Conservation (phyloP, 1,140 invertebrate species). For the Dendrolimus kikuchii region DNA sequence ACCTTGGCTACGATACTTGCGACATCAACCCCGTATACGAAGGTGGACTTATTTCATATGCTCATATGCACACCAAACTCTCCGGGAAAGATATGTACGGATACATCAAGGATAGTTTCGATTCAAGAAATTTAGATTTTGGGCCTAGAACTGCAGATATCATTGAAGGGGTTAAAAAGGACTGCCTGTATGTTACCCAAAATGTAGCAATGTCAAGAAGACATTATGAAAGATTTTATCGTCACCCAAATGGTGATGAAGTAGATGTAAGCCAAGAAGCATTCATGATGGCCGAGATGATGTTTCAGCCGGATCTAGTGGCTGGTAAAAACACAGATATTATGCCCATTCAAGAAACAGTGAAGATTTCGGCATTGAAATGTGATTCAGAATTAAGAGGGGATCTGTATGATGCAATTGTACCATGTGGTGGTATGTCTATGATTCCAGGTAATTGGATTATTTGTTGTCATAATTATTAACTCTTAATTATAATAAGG, state of each 20-base stretch:
- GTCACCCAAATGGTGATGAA: constrained; percentile 27
- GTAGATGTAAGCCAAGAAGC: constrained; percentile 38
- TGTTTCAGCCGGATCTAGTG: constrained; percentile 42
- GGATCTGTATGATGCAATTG: constrained; percentile 33
- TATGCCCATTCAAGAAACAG: constrained; percentile 31
- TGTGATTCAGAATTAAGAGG: constrained; percentile 37
- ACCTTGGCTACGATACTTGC: constrained; percentile 74
- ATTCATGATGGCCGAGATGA: constrained; percentile 40
- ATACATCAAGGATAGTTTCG: constrained; percentile 26
- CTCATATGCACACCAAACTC: constrained; percentile 35
- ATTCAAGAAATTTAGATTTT: constrained; percentile 17
- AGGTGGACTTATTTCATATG: constrained; percentile 39
- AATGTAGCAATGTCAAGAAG: constrained; percentile 22
- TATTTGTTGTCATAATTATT: not conserved
- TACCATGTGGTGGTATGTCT: constrained; percentile 38
- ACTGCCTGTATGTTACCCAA: constrained; percentile 31
- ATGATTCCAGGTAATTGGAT: constrained; percentile 25
- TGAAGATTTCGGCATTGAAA: constrained; percentile 27
- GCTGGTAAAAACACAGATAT: constrained; percentile 17
- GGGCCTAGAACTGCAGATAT: constrained; percentile 15
- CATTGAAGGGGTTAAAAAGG: constrained; percentile 28
- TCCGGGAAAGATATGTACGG: constrained; percentile 35
- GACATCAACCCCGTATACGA: constrained; percentile 61
- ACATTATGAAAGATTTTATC: constrained; percentile 21
- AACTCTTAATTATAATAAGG: not conserved